Evolutionary conservation across 2,888 invertebrate species (phyloP), one percentile per base, ranked within the genome.

Genomic region (Nasonovia ribisnigri): DNA sequence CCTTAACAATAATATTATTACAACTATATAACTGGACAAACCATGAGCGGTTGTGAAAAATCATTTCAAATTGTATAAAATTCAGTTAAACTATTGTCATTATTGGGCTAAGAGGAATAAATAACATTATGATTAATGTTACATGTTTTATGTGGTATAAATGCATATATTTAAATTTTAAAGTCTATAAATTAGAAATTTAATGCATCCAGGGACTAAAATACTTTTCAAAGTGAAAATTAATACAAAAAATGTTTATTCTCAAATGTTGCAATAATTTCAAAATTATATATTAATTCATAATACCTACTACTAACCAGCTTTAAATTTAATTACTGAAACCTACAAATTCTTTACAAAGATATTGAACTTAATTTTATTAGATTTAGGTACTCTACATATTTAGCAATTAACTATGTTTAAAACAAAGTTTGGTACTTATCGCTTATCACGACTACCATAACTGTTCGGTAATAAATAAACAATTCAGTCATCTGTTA

Each of bases 1-100:
- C 93, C 93, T 93, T 93, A 93, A 42, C 90, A 93, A 54, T 90
- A n/a, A n/a, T n/a, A n/a, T n/a, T n/a, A 93, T 93, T 57, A 93
- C 26, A 84, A 67, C 46, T 93, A 60, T 84, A 90, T 60, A 90
- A 84, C 86, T 51, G 57, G 60, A 67, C 86, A 90, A 48, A 90
- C 29, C 48, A 67, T 60, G 86, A 90, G 20, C 16, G 51, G n/a
- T 90, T 67, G 67, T 93, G 93, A 93, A 93, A 93, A 93, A 87
- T 90, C 51, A 13, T 29, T 84, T 90, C 26, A 84, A 90, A 93
- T 93, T 86, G 60, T 48, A 90, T 43, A 67, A 93, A 92, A 88
- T n/a, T 84, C 88, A 77, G 60, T 54, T 43, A 84, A 91, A 88
- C 43, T 26, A 51, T 92, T 88, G 88, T 88, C 51, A 67, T 92